Evolutionary conservation across 2,113 vertebrate species (phyloP), one percentile per base, ranked within the genome.

Genomic region (Sphyrna mokarran): DNA sequence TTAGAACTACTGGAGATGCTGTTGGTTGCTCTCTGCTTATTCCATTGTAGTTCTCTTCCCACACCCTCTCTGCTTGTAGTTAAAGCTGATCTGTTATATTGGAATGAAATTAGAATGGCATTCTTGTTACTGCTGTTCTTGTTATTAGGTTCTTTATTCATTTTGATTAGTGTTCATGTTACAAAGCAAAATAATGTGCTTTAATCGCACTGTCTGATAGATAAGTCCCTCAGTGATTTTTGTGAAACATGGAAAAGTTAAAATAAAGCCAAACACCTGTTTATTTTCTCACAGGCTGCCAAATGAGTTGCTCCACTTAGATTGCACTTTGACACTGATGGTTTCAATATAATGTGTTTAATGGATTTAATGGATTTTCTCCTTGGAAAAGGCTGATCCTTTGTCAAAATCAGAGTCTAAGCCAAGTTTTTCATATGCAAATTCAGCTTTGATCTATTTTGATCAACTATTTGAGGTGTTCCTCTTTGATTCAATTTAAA

Each of bases 321-420:
- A 63, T 91, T 63, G 33, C 6, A 91, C 58, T 43, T 86, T 7
- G 20, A 23, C 43, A 20, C 40, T 91, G 23, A 63, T 91, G 58
- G 66, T 91, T 63, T 91, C 58, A 91, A 91, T 66, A 91, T 91
- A 20, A 91, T 66, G 63, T 66, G 61, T 58, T n/a, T 91, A 90
- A 43, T 48, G 54, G 9, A 29, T 61, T n/a, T 66, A 7, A 91
- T 91, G 11, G 61, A 91, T 91, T 63, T n/a, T 61, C 58, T 91
- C 5, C 89, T 91, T 63, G 37, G 66, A n/a, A 66, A 61, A 63
- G 14, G 33, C 14, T 63, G 61, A 58, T 91, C 58, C 61, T 91
- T 63, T 63, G 0, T 66, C 54, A 63, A 91, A 91, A 63, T 91
- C 26, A 11, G 54, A n/a, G 3, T 66, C 58, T 58, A 63, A 63